These are phyloP conservation scores for Miltochrista miniata DNA, from an alignment of 2,888 invertebrate species.

Conservation along the genomic window DNA sequence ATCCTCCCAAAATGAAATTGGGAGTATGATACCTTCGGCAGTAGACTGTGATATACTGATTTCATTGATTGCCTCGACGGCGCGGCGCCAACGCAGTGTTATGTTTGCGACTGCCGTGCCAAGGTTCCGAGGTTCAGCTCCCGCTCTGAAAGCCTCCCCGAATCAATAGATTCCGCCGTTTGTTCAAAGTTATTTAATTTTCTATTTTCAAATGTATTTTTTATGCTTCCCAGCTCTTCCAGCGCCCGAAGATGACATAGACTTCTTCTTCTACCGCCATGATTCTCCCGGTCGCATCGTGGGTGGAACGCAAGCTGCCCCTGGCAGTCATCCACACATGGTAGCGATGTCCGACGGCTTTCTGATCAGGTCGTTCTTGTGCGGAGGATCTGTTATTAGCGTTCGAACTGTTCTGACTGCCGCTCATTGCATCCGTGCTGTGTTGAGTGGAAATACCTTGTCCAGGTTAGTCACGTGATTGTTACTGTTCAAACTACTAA, in stretches of 20 bases:
- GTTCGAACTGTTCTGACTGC: conserved; percentile 19
- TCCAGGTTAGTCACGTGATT: conserved; percentile 8
- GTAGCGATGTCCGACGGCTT: conserved; percentile 21
- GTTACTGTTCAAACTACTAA: neutral
- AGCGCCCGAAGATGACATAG: conserved; percentile 37
- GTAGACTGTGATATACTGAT: too few relatives aligned
- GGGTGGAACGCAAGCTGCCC: conserved; percentile 18
- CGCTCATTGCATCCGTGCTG: conserved; percentile 26
- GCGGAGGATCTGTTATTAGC: conserved; percentile 27
- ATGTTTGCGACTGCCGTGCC: too few relatives aligned
- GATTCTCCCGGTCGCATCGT: conserved; percentile 34
- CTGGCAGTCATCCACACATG: conserved; percentile 24
- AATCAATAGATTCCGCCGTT: too few relatives aligned
- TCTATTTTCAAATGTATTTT: too few relatives aligned
- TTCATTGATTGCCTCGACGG: too few relatives aligned
- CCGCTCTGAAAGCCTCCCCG: too few relatives aligned
- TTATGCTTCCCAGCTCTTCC: conserved; percentile 49
- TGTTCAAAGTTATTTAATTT: too few relatives aligned
- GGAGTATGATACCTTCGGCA: too few relatives aligned
- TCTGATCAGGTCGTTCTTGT: conserved; percentile 11
- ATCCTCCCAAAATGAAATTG: too few relatives aligned
- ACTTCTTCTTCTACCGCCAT: conserved; percentile 54
- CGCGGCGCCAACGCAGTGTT: too few relatives aligned
- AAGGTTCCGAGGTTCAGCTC: too few relatives aligned
- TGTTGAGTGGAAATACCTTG: conserved; percentile 19